phyloP scores from a whole-genome alignment of 2,113 vertebrate genomes.

The Amphiprion ocellaris region DNA sequence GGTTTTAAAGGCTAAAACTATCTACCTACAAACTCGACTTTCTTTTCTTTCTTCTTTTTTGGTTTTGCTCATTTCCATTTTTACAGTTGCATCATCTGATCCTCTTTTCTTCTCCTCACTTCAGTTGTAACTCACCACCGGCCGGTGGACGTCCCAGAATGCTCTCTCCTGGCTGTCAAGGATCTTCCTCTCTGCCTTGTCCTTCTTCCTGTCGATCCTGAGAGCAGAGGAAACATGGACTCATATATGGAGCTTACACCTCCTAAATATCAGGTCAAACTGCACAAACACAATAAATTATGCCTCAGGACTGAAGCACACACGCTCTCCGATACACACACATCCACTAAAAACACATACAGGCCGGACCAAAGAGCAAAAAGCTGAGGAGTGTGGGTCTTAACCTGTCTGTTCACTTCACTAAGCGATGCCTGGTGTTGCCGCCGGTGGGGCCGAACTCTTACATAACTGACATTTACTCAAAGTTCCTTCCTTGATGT shows the following conservation, averaged over 20 bases:
- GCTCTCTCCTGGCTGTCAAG: slow-evolving; percentile 97
- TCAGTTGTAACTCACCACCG: slow-evolving; percentile 88
- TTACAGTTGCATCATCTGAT: not conserved
- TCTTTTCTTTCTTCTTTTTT: not conserved
- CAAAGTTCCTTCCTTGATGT: slow-evolving; percentile 1
- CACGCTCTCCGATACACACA: slow-evolving; percentile 20
- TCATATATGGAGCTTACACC: not conserved
- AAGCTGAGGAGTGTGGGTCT: slow-evolving; percentile 34
- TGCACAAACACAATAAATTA: slow-evolving; percentile 32
- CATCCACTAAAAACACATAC: not conserved
- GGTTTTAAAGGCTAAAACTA: slow-evolving; percentile 16
- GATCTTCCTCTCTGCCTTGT: slow-evolving; percentile 98
- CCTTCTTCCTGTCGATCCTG: slow-evolving; percentile 97
- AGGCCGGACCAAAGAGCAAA: slow-evolving; percentile 27
- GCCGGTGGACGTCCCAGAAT: slow-evolving; percentile 98
- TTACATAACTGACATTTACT: slow-evolving; percentile 77
- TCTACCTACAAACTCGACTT: not conserved
- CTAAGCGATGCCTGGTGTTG: slow-evolving; percentile 21
- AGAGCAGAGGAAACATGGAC: slow-evolving; percentile 21
- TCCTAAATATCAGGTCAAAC: slow-evolving; percentile 36
- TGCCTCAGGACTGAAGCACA: not conserved
- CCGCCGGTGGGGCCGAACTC: slow-evolving; percentile 27
- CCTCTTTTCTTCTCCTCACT: not conserved
- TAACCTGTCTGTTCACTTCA: slow-evolving; percentile 59
- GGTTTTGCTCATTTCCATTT: not conserved